Evolutionary conservation across 2,113 vertebrate species (phyloP).

Genomic region (Eretmochelys imbricata): DNA sequence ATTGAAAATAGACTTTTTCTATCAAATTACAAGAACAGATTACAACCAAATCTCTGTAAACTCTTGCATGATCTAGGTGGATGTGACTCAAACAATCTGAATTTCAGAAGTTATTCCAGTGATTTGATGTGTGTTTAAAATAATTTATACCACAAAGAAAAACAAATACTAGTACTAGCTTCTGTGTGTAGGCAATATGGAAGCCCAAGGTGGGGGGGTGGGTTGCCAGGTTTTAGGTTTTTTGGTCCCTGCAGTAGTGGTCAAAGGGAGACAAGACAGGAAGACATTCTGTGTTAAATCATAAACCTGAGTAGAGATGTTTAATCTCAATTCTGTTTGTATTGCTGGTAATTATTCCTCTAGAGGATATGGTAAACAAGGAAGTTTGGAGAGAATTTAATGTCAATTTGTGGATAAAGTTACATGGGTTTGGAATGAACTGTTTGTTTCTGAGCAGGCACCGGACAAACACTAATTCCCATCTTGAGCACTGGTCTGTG

Average conservation of each 20-base stretch:
- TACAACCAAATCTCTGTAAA: not conserved
- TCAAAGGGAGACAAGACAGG: not conserved
- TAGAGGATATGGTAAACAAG: too few species aligned
- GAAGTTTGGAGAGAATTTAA: too few species aligned
- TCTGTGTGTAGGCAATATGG: accelerated
- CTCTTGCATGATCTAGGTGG: not conserved
- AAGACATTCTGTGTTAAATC: too few species aligned
- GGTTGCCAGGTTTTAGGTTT: not conserved
- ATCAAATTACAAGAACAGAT: not conserved
- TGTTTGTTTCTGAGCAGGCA: too few species aligned
- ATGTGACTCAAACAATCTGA: not conserved
- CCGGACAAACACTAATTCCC: not conserved
- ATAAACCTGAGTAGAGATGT: too few species aligned
- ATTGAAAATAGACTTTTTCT: not conserved
- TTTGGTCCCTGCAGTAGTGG: not conserved
- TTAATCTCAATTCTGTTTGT: too few species aligned
- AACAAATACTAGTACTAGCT: not conserved
- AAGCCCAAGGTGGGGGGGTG: not conserved
- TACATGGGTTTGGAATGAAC: too few species aligned
- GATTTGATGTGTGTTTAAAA: not conserved
- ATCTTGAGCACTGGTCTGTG: not conserved
- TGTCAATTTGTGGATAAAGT: too few species aligned
- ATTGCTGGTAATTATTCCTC: too few species aligned
- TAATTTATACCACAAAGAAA: not conserved
- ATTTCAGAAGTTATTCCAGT: not conserved